phyloP scores from a whole-genome alignment of 2,113 vertebrate genomes.

The Aplodontia rufa region DNA sequence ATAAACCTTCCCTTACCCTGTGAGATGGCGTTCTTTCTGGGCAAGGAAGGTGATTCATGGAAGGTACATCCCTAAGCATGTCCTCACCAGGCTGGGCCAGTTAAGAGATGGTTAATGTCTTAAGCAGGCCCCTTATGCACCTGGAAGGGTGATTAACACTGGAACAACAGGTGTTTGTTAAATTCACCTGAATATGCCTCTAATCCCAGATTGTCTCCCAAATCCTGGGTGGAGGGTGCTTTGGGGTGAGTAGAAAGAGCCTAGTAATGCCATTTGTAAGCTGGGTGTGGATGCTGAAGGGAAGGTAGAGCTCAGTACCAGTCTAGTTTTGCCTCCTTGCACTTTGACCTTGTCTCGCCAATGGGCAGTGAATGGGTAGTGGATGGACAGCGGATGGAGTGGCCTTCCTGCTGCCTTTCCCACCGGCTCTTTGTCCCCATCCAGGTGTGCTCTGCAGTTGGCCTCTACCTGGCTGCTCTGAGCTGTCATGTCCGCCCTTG shows the following conservation, averaged over 20 bases:
- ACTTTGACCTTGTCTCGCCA: neutral
- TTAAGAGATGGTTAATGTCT: constrained; percentile 2
- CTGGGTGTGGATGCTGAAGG: constrained; percentile 30
- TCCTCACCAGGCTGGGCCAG: neutral
- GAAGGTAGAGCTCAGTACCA: neutral
- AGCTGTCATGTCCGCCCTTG: neutral
- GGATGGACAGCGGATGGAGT: neutral
- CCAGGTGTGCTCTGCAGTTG: neutral
- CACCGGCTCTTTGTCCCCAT: accelerated
- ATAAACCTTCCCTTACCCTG: neutral
- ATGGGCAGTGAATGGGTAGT: neutral
- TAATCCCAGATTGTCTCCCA: constrained; percentile 67
- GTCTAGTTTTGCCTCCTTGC: neutral
- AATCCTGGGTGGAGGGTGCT: constrained; percentile 72
- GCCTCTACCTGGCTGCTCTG: neutral
- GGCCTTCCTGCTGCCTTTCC: neutral
- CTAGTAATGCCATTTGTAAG: neutral
- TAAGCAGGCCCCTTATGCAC: neutral
- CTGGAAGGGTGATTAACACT: constrained; percentile 54
- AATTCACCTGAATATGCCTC: constrained; percentile 41
- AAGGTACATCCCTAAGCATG: neutral
- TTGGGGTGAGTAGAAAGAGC: neutral
- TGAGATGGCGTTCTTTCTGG: neutral
- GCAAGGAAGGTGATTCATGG: constrained; percentile 30
- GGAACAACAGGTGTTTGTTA: constrained; percentile 60